These are phyloP conservation scores for Habropoda laboriosa DNA, from an alignment of 1,140 invertebrate genomes.

Conservation along the genomic window DNA sequence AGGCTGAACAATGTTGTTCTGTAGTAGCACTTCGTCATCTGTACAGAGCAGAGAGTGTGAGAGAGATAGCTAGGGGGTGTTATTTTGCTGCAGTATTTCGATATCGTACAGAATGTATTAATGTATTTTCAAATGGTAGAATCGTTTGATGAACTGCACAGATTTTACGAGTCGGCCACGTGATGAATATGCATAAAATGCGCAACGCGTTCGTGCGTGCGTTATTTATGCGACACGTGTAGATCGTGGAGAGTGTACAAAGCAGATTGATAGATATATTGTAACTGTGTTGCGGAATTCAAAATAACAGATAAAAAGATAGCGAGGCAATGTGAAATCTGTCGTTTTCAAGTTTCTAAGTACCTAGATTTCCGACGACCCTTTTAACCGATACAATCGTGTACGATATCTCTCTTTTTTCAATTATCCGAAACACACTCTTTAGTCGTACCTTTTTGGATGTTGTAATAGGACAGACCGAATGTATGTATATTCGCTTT, in stretches of 20 bases:
- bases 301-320: too few relatives aligned
- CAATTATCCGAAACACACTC: too few relatives aligned
- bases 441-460: background rate
- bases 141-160: conserved; percentile 14
- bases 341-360: too few relatives aligned
- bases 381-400: background rate
- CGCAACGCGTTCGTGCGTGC: background rate
- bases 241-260: background rate
- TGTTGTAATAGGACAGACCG: background rate
- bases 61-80: too few relatives aligned
- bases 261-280: too few relatives aligned
- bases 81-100: background rate
- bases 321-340: background rate
- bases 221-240: conserved; percentile 6
- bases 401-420: too few relatives aligned
- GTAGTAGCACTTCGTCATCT: background rate
- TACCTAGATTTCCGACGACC: too few relatives aligned
- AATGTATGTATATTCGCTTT: conserved; percentile 1
- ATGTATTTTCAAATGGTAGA: background rate
- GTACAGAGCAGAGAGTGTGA: too few relatives aligned
- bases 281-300: too few relatives aligned
- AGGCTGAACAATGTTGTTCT: background rate
- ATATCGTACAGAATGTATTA: conserved; percentile 12
- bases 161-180: background rate
- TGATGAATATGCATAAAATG: conserved; percentile 12